These are phyloP conservation scores for Anguilla rostrata DNA, from an alignment of 2,113 vertebrate species.

Conservation along the genomic window DNA sequence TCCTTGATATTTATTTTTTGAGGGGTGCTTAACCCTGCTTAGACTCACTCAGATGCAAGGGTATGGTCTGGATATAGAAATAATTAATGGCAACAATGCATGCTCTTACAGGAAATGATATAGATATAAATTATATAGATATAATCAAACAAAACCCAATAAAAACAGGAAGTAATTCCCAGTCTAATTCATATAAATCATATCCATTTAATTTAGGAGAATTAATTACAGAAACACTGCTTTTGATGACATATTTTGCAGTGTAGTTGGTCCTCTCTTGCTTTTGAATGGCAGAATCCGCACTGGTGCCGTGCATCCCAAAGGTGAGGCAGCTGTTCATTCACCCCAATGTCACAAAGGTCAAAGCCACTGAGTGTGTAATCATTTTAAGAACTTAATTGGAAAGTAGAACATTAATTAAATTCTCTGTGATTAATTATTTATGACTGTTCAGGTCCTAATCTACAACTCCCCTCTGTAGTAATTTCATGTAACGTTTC, in stretches of 20 bases:
- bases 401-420: background rate
- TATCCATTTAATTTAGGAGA: background rate
- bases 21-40: background rate
- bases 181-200: background rate
- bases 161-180: background rate
- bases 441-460: background rate
- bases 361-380: background rate
- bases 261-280: background rate
- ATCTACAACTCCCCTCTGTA: background rate
- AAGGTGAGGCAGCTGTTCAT: background rate
- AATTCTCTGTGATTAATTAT: constrained; percentile 1
- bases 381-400: background rate
- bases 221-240: background rate
- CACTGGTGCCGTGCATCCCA: background rate
- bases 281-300: background rate
- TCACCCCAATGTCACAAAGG: background rate
- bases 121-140: too few species aligned
- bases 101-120: background rate
- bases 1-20: background rate
- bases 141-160: too few species aligned
- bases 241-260: background rate
- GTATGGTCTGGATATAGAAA: background rate
- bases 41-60: background rate
- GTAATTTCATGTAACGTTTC: background rate
- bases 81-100: background rate